Evolutionary conservation across 2,113 vertebrate genomes (phyloP), one percentile per base, ranked within the genome.

Genomic region (Rhagologus leucostigma): DNA sequence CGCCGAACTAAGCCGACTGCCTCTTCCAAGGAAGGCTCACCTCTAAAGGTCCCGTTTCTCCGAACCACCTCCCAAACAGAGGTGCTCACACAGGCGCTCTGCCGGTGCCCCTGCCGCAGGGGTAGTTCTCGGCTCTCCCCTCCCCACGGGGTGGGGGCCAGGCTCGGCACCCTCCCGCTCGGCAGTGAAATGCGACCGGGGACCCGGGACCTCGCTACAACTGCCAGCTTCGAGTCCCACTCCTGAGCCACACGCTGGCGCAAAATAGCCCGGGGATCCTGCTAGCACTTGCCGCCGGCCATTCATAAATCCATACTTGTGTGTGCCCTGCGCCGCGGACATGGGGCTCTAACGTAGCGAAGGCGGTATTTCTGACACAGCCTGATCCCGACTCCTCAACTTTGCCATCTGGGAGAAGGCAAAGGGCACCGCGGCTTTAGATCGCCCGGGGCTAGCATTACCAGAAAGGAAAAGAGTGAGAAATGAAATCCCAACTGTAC

Each of bases 401-500:
- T 97, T 96, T 44, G 50, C 84, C 76, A 74, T 26, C 27, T 18
- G 37, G 26, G 33, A 33, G 49, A 50, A 19, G 33, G 47, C 73
- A 53, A 44, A 68, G 37, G 39, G 55, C 64, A 53, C 22, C 30
- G 24, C 11, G 41, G 42, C 53, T 90, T 70, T 77, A 70, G 71
- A 68, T 19, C 21, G 53, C 83, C 53, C 46, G 20, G 16, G 39
- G 59, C 57, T 30, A 39, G 46, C 59, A 71, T 33, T 23, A 68
- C 33, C 64, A 27, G 73, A 39, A 52, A 84, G 59, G 39, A 41
- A 64, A 49, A 63, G 76, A 62, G 32, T 55, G 29, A 93, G 47
- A 78, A 94, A 83, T 50, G 30, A 79, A 92, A 80, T 57, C 75
- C 89, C 90, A 14, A 71, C 93, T 35, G 94, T 98, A 98, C 98